These are phyloP conservation scores for Drosophila chauvacae DNA, from an alignment of 1,140 invertebrate genomes.

Conservation along the genomic window DNA sequence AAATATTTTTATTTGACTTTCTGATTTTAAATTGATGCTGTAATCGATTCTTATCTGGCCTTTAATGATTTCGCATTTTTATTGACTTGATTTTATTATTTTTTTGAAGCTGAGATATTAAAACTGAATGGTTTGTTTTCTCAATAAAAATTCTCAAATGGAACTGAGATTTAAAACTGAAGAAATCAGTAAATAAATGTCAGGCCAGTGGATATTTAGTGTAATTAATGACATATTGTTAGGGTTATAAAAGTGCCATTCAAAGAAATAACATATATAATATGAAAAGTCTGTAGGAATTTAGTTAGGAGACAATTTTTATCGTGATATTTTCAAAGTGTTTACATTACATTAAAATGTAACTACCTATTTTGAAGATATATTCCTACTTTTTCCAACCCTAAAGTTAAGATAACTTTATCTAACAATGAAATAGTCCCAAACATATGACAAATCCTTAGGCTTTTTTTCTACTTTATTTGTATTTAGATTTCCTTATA, in stretches of 20 bases:
- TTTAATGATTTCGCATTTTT: conserved; percentile 7
- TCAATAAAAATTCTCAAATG: background rate
- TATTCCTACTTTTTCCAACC: background rate
- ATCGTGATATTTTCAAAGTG: too few relatives aligned
- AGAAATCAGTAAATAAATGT: background rate
- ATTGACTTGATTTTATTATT: background rate
- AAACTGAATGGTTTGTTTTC: background rate
- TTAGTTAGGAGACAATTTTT: too few relatives aligned
- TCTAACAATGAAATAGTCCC: background rate
- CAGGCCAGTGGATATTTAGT: background rate
- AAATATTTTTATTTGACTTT: background rate
- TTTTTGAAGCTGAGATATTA: background rate
- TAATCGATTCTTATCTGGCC: conserved; percentile 1
- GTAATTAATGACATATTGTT: too few relatives aligned
- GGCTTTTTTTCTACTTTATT: too few relatives aligned
- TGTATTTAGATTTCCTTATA: too few relatives aligned
- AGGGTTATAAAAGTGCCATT: too few relatives aligned
- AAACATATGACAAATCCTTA: background rate
- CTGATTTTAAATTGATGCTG: background rate
- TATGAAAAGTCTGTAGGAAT: too few relatives aligned
- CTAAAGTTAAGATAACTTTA: background rate
- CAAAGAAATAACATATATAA: too few relatives aligned
- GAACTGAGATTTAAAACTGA: too few relatives aligned
- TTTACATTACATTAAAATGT: too few relatives aligned
- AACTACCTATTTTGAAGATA: background rate